These are phyloP conservation scores for Acholoe squamosa DNA, from an alignment of 2,888 invertebrate species.

Conservation along the genomic window DNA sequence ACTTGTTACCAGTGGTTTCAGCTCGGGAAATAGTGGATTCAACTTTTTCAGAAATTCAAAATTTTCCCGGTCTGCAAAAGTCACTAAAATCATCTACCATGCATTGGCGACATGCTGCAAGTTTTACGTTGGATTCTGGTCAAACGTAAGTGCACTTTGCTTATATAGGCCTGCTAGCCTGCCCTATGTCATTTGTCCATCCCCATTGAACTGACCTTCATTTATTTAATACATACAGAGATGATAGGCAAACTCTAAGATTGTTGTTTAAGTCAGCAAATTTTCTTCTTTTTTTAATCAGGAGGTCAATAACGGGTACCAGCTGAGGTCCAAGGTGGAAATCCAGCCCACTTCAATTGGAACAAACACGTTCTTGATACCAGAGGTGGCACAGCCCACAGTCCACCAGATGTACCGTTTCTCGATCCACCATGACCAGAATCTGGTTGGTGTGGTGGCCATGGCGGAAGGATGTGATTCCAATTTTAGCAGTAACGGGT, in stretches of 20 bases:
- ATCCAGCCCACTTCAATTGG: neutral
- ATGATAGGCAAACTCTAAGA: too few relatives aligned
- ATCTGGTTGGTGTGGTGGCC: neutral
- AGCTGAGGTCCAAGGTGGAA: neutral
- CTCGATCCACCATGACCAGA: neutral
- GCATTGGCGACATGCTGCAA: neutral
- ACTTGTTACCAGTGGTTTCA: neutral
- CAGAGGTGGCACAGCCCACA: neutral
- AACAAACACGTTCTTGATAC: neutral
- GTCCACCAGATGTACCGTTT: neutral
- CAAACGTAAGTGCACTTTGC: neutral
- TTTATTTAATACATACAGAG: too few relatives aligned
- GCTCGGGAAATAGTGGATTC: neutral
- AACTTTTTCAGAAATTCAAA: neutral
- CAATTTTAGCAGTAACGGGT: neutral
- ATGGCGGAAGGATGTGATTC: neutral
- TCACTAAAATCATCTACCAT: neutral
- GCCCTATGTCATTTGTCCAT: too few relatives aligned
- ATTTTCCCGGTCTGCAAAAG: neutral
- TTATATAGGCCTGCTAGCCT: too few relatives aligned
- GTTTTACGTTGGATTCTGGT: neutral
- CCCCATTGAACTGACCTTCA: too few relatives aligned
- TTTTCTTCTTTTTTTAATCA: too few relatives aligned
- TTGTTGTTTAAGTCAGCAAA: too few relatives aligned
- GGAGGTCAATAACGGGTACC: neutral